Evolutionary conservation across 2,888 invertebrate genomes (phyloP).

Genomic region (Ctenicera cuprea): DNA sequence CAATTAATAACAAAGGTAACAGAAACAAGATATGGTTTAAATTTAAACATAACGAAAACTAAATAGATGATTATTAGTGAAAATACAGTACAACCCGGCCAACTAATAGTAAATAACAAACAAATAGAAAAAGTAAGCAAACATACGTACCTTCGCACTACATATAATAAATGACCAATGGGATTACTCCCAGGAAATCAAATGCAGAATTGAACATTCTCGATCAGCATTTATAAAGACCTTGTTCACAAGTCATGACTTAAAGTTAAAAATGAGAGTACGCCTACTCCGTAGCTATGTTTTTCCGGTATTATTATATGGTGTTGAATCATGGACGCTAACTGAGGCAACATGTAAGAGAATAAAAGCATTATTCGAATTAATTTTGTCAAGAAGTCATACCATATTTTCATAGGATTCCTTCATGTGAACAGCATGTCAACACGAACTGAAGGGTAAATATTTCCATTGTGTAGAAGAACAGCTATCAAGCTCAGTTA

Average conservation of each 20-base stretch:
- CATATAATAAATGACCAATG: slow-evolving; percentile 12
- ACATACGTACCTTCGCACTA: not conserved
- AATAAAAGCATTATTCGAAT: not conserved
- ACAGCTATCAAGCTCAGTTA: too few species aligned
- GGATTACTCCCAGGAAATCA: slow-evolving; percentile 9
- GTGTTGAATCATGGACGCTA: not conserved
- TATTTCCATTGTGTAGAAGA: too few species aligned
- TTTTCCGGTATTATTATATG: not conserved
- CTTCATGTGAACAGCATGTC: too few species aligned
- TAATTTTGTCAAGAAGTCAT: too few species aligned
- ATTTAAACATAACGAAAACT: not conserved
- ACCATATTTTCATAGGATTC: too few species aligned
- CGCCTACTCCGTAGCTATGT: not conserved
- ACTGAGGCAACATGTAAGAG: not conserved
- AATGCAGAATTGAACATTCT: not conserved
- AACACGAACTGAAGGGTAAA: too few species aligned
- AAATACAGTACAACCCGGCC: not conserved
- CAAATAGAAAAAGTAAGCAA: not conserved
- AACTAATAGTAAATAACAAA: not conserved
- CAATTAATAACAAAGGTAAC: not conserved
- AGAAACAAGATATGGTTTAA: not conserved
- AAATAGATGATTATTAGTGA: slow-evolving; percentile 1
- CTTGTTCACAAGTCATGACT: not conserved
- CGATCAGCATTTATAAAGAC: not conserved
- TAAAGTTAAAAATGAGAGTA: not conserved